Base-by-base conservation (phyloP, 2,113 vertebrate genomes). In the Baryphthengus martii region DNA sequence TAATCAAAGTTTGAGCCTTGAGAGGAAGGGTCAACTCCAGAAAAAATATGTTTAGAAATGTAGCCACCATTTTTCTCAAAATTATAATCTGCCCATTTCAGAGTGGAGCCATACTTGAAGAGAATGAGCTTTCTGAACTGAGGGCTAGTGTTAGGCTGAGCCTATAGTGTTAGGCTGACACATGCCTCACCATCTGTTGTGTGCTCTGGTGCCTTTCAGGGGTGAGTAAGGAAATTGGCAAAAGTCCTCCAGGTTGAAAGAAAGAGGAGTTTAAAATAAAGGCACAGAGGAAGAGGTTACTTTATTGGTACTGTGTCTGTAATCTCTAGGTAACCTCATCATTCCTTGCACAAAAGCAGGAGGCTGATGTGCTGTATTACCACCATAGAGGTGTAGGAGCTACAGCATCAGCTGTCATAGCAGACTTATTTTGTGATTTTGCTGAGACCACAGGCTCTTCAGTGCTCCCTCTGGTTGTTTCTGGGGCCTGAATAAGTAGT, bases 31-130 rank as follows among this genome's bases (percentile, higher is more conserved):
- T 25, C 17, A 95, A 61, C 83, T 59, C 15, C 53, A 67, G 40
- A 63, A 26, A 26, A 40, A 62, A 10, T 9, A 6, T 10, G 10
- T 28, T 31, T 39, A 49, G 31, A 67, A 53, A 89, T 1, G 3
- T 13, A n/a, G 45, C 31, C 24, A 23, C 3, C 5, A 17, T 6
- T 39, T 10, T 40, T 79, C 83, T 55, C 7, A 11, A 62, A 87
- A 11, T 31, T 26, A 8, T 33, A 59, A 42, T 59, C 53, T 37
- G 10, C 31, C 89, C 29, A 55, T 90, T 84, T 95, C 76, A 56
- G 59, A 68, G 20, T 3, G 29, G 25, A 66, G 25, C 0, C 0
- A n/a, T 0, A 2, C 45, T 67, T 13, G 6, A 80, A 81, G 42
- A 42, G 8, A 33, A 1, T 9, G 16, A 47, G 4, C 35, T 71